Base-by-base conservation (phyloP, 2,888 invertebrate species). In the Oeneis ivallda region DNA sequence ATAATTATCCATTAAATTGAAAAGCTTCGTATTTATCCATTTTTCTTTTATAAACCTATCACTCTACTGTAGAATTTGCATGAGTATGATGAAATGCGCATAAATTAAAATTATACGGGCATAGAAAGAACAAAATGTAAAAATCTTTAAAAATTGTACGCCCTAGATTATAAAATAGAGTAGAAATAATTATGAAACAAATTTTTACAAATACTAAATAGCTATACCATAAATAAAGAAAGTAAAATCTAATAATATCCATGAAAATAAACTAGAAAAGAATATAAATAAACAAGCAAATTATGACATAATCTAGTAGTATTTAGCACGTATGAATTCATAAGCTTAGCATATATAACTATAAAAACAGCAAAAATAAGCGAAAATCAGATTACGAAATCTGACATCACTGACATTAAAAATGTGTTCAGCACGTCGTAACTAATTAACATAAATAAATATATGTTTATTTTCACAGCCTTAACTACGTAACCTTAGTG, bases 401-500 rank as follows among this genome's bases (percentile, higher is more conserved):
- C 62, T 52, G 56, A 60, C 67, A 67, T 53, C 59, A 63, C 34
- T 37, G 13, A 59, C 57, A 34, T 41, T 13, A 62, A 37, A 53
- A 53, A 56, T 56, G 39, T 56, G 68, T 66, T 64, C 68, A 32
- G 5, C 11, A 10, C 52, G 39, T 67, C 52, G 39, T 67, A 64
- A 56, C 34, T 13, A 17, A 64, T 65, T 65, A 67, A 57, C 67
- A 70, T 70, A 66, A 67, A 67, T 65, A 70, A 65, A 70, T 70
- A 52, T 59, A 59, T 69, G 62, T 66, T 70, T 63, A 61, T 71
- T 64, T 66, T 68, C 65, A 58, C 56, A 67, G 65, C 62, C 53
- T 34, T 7, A 53, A 34, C 56, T 60, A 71, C 72, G 72, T 69
- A 71, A 70, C 70, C 45, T 63, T 64, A 72, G 74, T 70, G 74